These are phyloP conservation scores for Setophaga kirtlandii DNA, from an alignment of 2,113 vertebrate species.

Conservation along the genomic window DNA sequence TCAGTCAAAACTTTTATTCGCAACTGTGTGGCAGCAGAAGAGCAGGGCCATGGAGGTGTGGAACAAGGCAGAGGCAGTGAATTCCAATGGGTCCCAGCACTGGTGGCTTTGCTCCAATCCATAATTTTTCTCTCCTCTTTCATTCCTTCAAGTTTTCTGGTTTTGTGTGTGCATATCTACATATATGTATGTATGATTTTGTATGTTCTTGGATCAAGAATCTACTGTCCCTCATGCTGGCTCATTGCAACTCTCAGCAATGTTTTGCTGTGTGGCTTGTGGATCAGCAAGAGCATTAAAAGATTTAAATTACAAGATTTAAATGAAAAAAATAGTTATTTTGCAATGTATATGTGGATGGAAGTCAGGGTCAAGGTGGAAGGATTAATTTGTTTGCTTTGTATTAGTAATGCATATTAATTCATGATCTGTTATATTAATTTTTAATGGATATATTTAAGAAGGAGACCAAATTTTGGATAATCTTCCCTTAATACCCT, in stretches of 20 bases:
- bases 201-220: neutral
- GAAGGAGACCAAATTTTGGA: neutral
- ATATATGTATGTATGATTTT: too few relatives aligned
- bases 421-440: neutral
- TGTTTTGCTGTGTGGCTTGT: neutral
- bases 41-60: fast-evolving
- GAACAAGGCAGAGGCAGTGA: neutral
- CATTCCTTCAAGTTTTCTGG: fast-evolving
- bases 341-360: neutral
- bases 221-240: neutral
- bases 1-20: neutral
- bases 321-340: neutral
- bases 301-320: neutral
- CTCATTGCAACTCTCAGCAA: neutral
- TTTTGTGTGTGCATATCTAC: fast-evolving
- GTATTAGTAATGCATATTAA: neutral
- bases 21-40: neutral
- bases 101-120: neutral
- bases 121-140: neutral
- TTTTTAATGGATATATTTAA: neutral
- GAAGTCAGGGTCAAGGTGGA: neutral
- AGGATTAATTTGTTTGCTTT: neutral
- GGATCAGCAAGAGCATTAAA: neutral
- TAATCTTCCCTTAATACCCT: neutral
- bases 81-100: neutral